phyloP scores from a whole-genome alignment of 1,140 invertebrate species.

The Plectus sambesii region DNA sequence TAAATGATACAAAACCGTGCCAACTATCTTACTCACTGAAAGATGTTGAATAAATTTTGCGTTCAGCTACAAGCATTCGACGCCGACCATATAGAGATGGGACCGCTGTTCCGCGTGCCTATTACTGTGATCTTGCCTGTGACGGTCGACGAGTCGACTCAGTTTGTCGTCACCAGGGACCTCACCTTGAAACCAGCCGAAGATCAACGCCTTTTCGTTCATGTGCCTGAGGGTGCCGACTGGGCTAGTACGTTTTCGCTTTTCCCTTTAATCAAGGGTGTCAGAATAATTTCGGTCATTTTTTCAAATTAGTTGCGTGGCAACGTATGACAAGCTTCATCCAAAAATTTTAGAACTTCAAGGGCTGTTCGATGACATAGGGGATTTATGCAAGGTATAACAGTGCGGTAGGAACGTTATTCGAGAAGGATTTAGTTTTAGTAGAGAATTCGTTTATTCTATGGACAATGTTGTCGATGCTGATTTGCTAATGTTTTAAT shows the following conservation, averaged over 20 bases:
- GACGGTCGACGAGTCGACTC: conserved; percentile 16
- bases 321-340: no score
- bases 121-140: conserved; percentile 73
- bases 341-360: no score
- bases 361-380: no score
- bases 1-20: conserved; percentile 2
- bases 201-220: conserved; percentile 70
- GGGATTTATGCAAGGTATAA: conserved; percentile 1
- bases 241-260: no score
- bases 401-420: neutral
- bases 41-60: no score
- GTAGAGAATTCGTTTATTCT: neutral
- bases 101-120: conserved; percentile 77
- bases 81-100: conserved; percentile 64
- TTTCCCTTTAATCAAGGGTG: no score
- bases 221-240: conserved; percentile 69
- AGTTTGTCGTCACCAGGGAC: conserved; percentile 48
- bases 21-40: no score
- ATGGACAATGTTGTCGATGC: conserved; percentile 17
- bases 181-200: conserved; percentile 66
- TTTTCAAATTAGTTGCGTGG: no score
- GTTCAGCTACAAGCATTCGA: conserved; percentile 72
- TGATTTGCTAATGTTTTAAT: no score
- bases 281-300: no score
- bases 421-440: neutral